Evolutionary conservation across 2,888 invertebrate species (phyloP), one percentile per base, ranked within the genome.

Genomic region (Lamproptera curius): DNA sequence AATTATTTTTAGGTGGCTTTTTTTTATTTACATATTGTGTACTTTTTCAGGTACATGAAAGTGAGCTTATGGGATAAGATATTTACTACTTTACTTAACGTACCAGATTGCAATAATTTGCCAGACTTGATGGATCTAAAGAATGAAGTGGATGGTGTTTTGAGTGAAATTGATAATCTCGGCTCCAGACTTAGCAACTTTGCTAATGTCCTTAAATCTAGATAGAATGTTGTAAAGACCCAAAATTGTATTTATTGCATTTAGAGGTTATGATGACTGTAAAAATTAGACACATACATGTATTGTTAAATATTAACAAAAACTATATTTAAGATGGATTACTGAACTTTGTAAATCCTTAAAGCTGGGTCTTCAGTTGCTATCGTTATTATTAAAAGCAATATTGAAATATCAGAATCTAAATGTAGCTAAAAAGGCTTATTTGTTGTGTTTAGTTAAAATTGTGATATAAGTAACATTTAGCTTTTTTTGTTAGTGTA

Each of bases 31-130:
- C n/a, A n/a, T n/a, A n/a, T n/a, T n/a, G n/a, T n/a, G n/a, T n/a
- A n/a, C n/a, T n/a, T n/a, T 81, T 80, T 31, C 71, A 92, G 92
- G 81, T 93, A 93, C 70, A 90, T 92, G 75, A 91, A 92, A 63
- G 90, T 89, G 51, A 89, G 89, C 51, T 81, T 93, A 50, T 97
- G 97, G 96, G 92, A 93, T 61, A 90, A 90, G 56, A 92, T 96
- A 68, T 97, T 97, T 72, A 91, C 92, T 31, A 90, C 91, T 23
- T 81, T 97, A 53, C 85, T 98, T 46, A 98, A 98, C 81, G 90
- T 96, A 49, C 92, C 92, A 15, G 92, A 93, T 50, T 95, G 95
- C 69, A 90, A 91, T 46, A 89, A 91, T 52, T 86, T 95, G 74
- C 96, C 96, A 0, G 92, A 94, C 70, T 82, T 96, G 57, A 73